Percentiles rank a stretch among this genome's conserved stretches.
Conservation (phyloP, 2,888 invertebrate genomes). For the Pterostichus niger region DNA sequence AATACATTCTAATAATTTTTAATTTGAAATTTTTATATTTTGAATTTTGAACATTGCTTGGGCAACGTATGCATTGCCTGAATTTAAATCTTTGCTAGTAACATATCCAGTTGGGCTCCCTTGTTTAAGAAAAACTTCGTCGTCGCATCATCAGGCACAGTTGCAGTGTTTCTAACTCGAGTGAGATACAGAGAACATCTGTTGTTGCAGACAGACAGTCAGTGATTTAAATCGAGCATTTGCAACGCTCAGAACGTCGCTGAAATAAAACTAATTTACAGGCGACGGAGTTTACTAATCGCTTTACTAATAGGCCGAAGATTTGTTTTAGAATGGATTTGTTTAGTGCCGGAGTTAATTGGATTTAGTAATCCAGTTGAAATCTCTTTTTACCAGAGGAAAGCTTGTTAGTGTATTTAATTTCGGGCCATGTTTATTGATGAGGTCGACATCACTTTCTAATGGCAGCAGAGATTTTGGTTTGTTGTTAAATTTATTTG, state of each 20-base stretch:
- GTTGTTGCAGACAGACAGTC: slow-evolving; percentile 49
- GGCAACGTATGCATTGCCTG: too few relatives aligned
- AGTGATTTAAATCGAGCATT: slow-evolving; percentile 52
- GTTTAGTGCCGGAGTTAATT: slow-evolving; percentile 46
- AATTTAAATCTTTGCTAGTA: too few relatives aligned
- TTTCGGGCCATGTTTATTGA: slow-evolving; percentile 37
- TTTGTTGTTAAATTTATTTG: not conserved
- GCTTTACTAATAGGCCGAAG: slow-evolving; percentile 50
- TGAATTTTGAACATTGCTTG: too few relatives aligned
- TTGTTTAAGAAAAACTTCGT: too few relatives aligned
- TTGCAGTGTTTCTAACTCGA: slow-evolving; percentile 14
- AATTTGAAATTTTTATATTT: too few relatives aligned
- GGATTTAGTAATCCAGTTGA: slow-evolving; percentile 45
- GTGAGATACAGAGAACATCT: slow-evolving; percentile 41
- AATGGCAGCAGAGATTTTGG: not conserved
- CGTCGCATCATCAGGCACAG: too few relatives aligned
- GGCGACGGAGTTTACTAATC: slow-evolving; percentile 49
- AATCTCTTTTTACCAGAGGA: slow-evolving; percentile 38
- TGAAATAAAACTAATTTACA: slow-evolving; percentile 53
- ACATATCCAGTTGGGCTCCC: too few relatives aligned
- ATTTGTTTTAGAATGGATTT: slow-evolving; percentile 51
- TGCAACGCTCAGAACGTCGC: slow-evolving; percentile 36
- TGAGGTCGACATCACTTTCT: slow-evolving; percentile 11
- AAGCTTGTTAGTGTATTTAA: slow-evolving; percentile 22
- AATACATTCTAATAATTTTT: too few relatives aligned